phyloP scores from a whole-genome alignment of 2,113 vertebrate genomes.

The Heptranchias perlo region DNA sequence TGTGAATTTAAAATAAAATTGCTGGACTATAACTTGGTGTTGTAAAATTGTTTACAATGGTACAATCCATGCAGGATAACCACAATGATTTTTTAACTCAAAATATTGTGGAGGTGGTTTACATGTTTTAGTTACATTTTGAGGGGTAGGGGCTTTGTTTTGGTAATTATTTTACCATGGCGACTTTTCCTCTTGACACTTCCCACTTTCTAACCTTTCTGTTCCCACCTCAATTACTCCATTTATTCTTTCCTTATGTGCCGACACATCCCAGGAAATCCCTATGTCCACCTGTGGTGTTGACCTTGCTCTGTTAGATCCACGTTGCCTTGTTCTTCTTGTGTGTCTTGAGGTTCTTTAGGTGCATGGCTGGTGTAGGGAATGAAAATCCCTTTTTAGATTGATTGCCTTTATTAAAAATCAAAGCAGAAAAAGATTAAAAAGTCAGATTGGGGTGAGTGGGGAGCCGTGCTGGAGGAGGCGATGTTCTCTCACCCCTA shows the following conservation, averaged over 20 bases:
- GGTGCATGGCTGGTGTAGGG: neutral
- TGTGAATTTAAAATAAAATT: no score
- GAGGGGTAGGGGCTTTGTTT: no score
- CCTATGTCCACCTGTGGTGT: neutral
- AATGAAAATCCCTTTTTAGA: neutral
- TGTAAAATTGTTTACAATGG: no score
- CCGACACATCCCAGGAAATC: neutral
- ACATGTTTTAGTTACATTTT: neutral
- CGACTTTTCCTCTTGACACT: neutral
- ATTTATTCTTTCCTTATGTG: neutral
- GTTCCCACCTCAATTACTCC: neutral
- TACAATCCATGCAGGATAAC: neutral
- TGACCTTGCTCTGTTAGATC: neutral
- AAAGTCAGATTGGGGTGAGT: neutral
- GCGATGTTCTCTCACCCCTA: neutral
- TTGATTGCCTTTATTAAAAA: neutral
- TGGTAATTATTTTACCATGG: neutral
- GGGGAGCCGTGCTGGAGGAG: neutral
- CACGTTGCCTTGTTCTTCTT: neutral
- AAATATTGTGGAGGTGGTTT: neutral
- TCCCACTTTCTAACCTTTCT: neutral
- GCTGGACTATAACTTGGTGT: no score
- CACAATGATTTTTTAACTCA: neutral
- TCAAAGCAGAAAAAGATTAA: neutral
- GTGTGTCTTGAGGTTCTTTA: neutral